Base-by-base conservation (phyloP, 2,888 invertebrate species). In the Dysmachus trigonus region DNA sequence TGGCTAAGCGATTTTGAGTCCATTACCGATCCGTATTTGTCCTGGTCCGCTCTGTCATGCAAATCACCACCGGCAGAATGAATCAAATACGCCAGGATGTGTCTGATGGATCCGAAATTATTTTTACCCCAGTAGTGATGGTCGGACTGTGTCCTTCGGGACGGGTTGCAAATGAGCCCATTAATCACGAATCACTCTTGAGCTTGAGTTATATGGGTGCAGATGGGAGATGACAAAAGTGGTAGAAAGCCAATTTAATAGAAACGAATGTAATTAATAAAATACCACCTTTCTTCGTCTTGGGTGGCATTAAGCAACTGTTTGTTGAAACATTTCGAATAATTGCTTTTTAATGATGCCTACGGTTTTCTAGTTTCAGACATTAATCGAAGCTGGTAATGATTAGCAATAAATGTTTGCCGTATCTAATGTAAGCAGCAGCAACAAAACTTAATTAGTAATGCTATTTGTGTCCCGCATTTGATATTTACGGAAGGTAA, bases 51-150 rank as follows among this genome's bases (percentile, higher is more conserved):
- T n/a, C 53, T 73, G 73, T 33, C 51, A 81, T 81, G 81, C 81
- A 81, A 81, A 81, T 81, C 81, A 53, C 51, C 79, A n/a, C 18
- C 53, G 33, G 62, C 27, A 18, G 62, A 22, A 81, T 62, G 53
- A 81, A 81, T 62, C 53, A 81, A 62, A 81, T 62, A 62, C 13
- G 62, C 22, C 62, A 81, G 53, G 81, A 81, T 81, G 81, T 62
- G 33, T 81, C 53, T 81, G 81, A 81, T 81, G 81, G 81, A 53
- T 53, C 33, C 35, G 81, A 81, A 81, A 81, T 81, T 81, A 81
- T 81, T 81, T 81, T 81, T 62, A 33, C 33, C 51, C 33, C 18
- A 51, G 33, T 62, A 30, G 73, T 13, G 35, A 13, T 62, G 81
- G 31, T 62, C 22, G 53, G 33, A 81, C 33, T 13, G 15, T 27